These are phyloP conservation scores for Cotesia chilonis DNA, from an alignment of 1,140 invertebrate species.

Conservation along the genomic window DNA sequence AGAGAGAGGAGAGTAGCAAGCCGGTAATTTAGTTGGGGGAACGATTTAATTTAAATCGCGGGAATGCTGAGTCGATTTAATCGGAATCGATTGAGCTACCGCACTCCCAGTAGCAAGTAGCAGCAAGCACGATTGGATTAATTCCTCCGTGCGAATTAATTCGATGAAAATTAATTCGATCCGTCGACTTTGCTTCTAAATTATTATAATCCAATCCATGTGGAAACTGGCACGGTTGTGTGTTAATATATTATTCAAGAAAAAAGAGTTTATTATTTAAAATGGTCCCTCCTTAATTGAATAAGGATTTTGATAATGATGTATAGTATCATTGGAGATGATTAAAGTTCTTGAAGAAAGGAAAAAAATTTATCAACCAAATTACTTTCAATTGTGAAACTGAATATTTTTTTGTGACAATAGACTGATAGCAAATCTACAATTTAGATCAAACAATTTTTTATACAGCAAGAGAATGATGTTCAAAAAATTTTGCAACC, in stretches of 20 bases:
- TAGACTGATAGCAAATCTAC: too few relatives aligned
- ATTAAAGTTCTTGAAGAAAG: too few relatives aligned
- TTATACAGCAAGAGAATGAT: too few relatives aligned
- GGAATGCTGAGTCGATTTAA: conserved; percentile 51
- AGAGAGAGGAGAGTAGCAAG: conserved; percentile 11
- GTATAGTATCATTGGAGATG: too few relatives aligned
- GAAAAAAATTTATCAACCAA: too few relatives aligned
- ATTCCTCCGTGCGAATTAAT: conserved; percentile 55
- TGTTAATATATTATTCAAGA: background rate
- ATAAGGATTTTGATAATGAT: too few relatives aligned
- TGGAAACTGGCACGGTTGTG: conserved; percentile 27
- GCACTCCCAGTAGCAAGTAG: conserved; percentile 11
- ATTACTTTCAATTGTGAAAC: too few relatives aligned
- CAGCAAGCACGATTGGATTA: conserved; percentile 54
- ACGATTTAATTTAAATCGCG: conserved; percentile 56
- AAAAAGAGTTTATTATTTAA: too few relatives aligned
- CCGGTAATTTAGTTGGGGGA: conserved; percentile 32
- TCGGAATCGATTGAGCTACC: conserved; percentile 51
- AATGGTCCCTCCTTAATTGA: too few relatives aligned
- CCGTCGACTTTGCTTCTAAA: conserved; percentile 45
- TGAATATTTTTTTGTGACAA: too few relatives aligned
- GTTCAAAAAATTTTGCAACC: too few relatives aligned
- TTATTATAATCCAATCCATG: conserved; percentile 48
- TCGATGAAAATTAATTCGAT: conserved; percentile 59
- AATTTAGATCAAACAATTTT: too few relatives aligned